A percentile compares a stretch with the other conserved stretches of the same genome.
Evolutionary conservation across 2,888 invertebrate genomes (phyloP).

Genomic region (Lampropteryx suffumata): DNA sequence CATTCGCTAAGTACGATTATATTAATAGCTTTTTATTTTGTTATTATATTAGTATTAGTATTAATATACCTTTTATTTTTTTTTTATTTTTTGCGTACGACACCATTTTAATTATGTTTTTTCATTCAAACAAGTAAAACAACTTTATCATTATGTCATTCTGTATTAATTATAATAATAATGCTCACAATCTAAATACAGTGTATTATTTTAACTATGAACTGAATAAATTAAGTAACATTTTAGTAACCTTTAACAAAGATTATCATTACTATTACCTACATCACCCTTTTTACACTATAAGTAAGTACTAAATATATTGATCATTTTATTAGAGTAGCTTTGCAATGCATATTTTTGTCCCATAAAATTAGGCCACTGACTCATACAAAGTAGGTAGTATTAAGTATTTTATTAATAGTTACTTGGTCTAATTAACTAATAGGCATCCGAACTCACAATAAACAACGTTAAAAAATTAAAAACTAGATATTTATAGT

Average conservation of each 20-base stretch:
- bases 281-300: constrained; percentile 43
- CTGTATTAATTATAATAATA: constrained; percentile 58
- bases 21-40: too few species aligned
- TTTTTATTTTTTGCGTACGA: too few species aligned
- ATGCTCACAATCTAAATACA: constrained; percentile 79
- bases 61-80: too few species aligned
- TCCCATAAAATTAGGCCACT: constrained; percentile 6
- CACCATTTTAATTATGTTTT: too few species aligned
- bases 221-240: constrained; percentile 75
- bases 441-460: not conserved
- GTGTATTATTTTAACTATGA: constrained; percentile 67
- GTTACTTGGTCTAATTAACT: constrained; percentile 1
- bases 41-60: too few species aligned
- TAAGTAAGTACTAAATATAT: constrained; percentile 28
- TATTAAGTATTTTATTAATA: not conserved
- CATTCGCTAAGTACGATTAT: too few species aligned
- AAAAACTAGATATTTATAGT: not conserved
- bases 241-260: constrained; percentile 60
- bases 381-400: too few species aligned
- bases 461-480: too few species aligned
- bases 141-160: constrained; percentile 50
- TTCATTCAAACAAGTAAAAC: too few species aligned
- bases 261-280: constrained; percentile 43
- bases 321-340: constrained; percentile 24
- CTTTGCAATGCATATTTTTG: constrained; percentile 3